These are phyloP conservation scores for Phenganax marumi DNA, from an alignment of 92 coral and sea anemone genomes.

Conservation along the genomic window DNA sequence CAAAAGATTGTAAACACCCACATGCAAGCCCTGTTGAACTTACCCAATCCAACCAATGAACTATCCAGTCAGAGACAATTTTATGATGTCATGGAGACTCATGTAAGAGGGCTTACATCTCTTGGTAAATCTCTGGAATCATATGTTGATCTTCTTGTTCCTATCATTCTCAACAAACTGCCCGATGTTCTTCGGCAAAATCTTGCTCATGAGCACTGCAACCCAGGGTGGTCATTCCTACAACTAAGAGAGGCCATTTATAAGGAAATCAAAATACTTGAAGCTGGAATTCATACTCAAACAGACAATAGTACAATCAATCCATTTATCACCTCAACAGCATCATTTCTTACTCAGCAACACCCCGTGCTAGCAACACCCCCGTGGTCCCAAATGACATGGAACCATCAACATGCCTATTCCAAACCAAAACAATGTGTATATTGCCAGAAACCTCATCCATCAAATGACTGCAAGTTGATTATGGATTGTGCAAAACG, in stretches of 20 bases:
- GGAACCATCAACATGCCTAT: background rate
- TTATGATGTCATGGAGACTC: background rate
- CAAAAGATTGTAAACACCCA: conserved; percentile 12
- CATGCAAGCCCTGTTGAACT: conserved; percentile 24
- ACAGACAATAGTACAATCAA: background rate
- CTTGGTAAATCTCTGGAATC: conserved; percentile 13
- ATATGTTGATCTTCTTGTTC: conserved; percentile 49
- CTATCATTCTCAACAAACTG: conserved; percentile 42
- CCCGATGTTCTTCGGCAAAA: conserved; percentile 39
- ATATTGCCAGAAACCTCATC: conserved; percentile 44
- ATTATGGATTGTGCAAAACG: conserved; percentile 41
- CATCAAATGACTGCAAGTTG: conserved; percentile 25
- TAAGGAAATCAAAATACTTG: conserved; percentile 31
- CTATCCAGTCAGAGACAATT: background rate
- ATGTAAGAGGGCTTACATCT: background rate
- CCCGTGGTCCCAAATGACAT: background rate
- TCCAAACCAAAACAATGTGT: conserved; percentile 40
- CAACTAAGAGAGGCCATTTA: background rate
- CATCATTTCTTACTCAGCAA: conserved; percentile 22
- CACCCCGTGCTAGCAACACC: background rate
- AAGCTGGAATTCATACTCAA: background rate
- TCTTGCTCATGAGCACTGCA: conserved; percentile 40
- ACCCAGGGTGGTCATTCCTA: conserved; percentile 41
- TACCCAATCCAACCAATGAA: conserved; percentile 16
- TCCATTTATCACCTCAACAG: conserved; percentile 17